These are phyloP conservation scores for Onychomys torridus DNA, from an alignment of 2,797 vertebrate genomes.

Conservation along the genomic window DNA sequence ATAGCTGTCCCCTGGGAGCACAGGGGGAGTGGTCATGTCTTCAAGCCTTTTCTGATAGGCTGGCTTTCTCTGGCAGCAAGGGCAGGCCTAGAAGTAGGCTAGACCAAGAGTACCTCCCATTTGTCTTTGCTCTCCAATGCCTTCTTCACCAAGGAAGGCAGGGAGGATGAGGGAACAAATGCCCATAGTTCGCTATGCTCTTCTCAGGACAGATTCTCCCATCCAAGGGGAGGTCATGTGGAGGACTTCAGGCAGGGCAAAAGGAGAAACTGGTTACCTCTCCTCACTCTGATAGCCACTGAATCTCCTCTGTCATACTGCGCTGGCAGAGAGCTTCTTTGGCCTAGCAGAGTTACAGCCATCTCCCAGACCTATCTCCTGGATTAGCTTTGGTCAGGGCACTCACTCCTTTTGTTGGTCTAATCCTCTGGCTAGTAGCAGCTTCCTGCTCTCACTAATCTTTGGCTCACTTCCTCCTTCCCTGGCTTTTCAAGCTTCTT, in stretches of 20 bases:
- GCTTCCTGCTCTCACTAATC: slow-evolving; percentile 30
- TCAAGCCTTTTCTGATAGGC: neutral
- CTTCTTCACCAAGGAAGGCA: fast-evolving
- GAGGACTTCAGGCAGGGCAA: neutral
- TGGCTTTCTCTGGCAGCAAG: neutral
- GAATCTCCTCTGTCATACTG: neutral
- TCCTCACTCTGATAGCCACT: neutral
- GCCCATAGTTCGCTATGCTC: fast-evolving
- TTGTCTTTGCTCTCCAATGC: neutral
- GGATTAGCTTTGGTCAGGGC: neutral
- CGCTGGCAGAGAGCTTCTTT: neutral
- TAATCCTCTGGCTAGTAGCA: neutral
- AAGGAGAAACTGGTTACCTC: neutral
- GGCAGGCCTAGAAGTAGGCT: neutral
- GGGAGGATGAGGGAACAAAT: neutral
- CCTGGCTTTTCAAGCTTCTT: slow-evolving; percentile 13
- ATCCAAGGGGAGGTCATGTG: neutral
- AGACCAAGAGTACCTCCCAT: fast-evolving
- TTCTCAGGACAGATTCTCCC: neutral
- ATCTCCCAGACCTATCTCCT: neutral
- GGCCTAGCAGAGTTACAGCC: neutral
- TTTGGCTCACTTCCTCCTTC: neutral
- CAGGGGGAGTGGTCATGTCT: fast-evolving
- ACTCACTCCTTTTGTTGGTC: neutral
- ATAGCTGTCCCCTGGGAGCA: too few species aligned